A percentile compares a stretch with the other conserved stretches of the same genome.
phyloP scores from a whole-genome alignment of 2,113 vertebrate genomes.

The Bettongia penicillata region DNA sequence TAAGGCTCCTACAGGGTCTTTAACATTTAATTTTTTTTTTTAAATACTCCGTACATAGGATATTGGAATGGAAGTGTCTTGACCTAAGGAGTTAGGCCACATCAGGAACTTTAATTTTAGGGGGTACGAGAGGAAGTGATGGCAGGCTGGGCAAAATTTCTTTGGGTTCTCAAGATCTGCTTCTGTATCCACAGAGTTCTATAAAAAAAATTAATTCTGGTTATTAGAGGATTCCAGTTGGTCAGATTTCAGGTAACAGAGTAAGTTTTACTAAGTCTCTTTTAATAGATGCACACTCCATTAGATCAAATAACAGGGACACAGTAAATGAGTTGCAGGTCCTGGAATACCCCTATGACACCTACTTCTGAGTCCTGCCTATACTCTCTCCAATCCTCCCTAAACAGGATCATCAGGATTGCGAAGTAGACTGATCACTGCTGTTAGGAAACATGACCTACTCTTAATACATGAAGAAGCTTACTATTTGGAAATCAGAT shows the following conservation, averaged over 20 bases:
- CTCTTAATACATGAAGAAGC: background rate
- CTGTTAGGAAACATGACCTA: background rate
- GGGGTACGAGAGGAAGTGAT: background rate
- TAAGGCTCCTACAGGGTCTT: slow-evolving; percentile 9
- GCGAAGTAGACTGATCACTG: background rate
- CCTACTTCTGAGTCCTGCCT: background rate
- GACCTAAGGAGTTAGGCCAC: background rate
- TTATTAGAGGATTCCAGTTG: background rate
- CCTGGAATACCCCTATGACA: background rate
- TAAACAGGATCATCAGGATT: slow-evolving; percentile 19
- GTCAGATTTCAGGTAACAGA: background rate
- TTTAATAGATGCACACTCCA: background rate
- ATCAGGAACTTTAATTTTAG: background rate
- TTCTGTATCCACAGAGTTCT: slow-evolving; percentile 7
- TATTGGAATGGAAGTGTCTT: background rate
- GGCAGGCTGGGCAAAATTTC: background rate
- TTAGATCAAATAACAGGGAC: background rate
- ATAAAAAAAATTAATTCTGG: background rate
- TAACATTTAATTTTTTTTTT: slow-evolving; percentile 48
- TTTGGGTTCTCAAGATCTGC: slow-evolving; percentile 16
- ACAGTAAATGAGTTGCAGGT: background rate
- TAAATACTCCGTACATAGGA: background rate
- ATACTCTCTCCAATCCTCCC: background rate
- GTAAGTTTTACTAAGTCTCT: background rate
- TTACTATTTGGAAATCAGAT: background rate